phyloP scores from a whole-genome alignment of 1,140 invertebrate genomes.

The Scaptomyza graminum region DNA sequence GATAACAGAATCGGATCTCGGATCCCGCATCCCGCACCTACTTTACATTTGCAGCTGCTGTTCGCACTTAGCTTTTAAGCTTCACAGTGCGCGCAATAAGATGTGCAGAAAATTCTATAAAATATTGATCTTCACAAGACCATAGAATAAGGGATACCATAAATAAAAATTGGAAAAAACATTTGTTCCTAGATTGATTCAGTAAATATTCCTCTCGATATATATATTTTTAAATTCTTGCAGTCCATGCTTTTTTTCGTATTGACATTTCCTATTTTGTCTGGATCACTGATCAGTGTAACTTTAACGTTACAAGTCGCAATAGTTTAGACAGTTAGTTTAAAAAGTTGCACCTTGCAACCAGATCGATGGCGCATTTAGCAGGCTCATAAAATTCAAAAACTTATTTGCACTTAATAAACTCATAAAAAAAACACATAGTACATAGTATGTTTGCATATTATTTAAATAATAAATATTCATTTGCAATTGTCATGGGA shows the following conservation, averaged over 20 bases:
- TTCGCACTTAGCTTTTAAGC: neutral
- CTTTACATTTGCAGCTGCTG: neutral
- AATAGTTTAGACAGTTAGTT: neutral
- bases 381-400: conserved; percentile 26
- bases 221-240: too few relatives aligned
- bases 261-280: neutral
- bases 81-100: neutral
- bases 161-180: too few relatives aligned
- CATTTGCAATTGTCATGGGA: conserved; percentile 49
- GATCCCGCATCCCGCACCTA: neutral
- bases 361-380: conserved; percentile 30
- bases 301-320: too few relatives aligned
- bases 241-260: too few relatives aligned
- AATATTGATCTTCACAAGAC: neutral
- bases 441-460: conserved; percentile 8
- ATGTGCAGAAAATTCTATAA: neutral
- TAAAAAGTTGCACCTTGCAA: conserved; percentile 1
- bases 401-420: conserved; percentile 54
- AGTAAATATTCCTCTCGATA: too few relatives aligned
- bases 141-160: too few relatives aligned
- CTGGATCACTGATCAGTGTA: neutral
- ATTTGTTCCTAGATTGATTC: too few relatives aligned
- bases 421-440: conserved; percentile 38
- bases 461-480: conserved; percentile 59
- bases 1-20: conserved; percentile 1